Evolutionary conservation across 2,888 invertebrate species (phyloP).

Genomic region (Epinotia ramella): DNA sequence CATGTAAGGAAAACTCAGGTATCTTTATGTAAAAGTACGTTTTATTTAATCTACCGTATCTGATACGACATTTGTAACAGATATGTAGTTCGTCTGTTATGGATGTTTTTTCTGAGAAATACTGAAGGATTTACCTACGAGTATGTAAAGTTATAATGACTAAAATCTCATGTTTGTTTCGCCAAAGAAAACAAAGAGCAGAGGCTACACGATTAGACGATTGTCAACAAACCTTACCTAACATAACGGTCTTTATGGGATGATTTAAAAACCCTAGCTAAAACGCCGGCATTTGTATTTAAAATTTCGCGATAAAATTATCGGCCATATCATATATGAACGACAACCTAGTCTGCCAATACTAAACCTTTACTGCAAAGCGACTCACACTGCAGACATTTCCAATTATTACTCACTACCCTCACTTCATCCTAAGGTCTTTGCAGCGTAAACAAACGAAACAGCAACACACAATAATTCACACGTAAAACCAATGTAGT

Average conservation of each 20-base stretch:
- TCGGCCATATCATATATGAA: no score
- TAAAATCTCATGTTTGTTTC: no score
- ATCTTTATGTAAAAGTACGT: neutral
- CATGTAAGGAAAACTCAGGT: conserved; percentile 18
- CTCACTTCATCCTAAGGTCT: conserved; percentile 19
- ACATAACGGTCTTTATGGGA: no score
- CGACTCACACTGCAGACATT: neutral
- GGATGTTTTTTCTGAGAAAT: neutral
- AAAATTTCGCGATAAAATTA: no score
- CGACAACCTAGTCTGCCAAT: no score
- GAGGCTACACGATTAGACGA: no score
- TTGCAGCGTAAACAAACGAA: conserved; percentile 48
- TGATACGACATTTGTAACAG: no score
- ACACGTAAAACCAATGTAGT: conserved; percentile 85
- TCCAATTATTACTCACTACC: neutral
- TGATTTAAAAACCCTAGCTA: no score
- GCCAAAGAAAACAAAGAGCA: no score
- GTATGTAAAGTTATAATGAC: neutral
- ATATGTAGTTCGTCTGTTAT: neutral
- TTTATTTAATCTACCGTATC: neutral
- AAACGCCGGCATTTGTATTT: no score
- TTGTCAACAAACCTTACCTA: no score
- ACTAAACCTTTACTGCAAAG: neutral
- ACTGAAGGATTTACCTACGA: neutral
- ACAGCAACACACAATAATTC: conserved; percentile 80